Evolutionary conservation across 2,113 vertebrate genomes (phyloP), one percentile per base, ranked within the genome.

Genomic region (Salvelinus fontinalis): DNA sequence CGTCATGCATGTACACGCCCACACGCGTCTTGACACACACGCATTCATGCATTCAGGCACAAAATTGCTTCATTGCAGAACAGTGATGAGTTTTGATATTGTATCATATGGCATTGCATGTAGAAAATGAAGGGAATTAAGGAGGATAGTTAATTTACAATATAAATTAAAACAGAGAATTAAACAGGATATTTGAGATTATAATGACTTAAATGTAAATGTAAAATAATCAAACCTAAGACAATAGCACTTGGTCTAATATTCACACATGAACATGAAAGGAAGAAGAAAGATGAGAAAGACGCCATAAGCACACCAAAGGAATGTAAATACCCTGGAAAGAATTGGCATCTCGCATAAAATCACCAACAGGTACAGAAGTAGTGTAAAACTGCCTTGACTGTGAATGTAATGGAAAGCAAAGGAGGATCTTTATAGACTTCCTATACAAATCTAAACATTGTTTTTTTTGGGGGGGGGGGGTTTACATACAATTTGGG

Each of bases 211-310:
- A n/a, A n/a, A n/a, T n/a, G n/a, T n/a, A n/a, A n/a, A n/a, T n/a
- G n/a, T n/a, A n/a, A n/a, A n/a, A n/a, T n/a, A 76, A 74, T 76
- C 71, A 78, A 44, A 79, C 66, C 65, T 79, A 67, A 67, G 75
- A 26, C 79, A 85, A 84, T 57, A 88, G 82, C 84, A 89, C 84
- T 86, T 84, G 82, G 81, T 75, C 77, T 75, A 80, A 81, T 83
- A 88, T 90, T 85, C 86, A 85, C 85, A 89, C 81, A 81, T 44
- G 39, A 44, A 44, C 9, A 44, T 44, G 39, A 44, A 44, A 44
- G 39, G 39, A 2, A 44, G 11, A 44, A 44, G 9, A 44, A 20
- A 20, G n/a, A 60, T 60, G 12, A 60, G 12, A 60, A 62, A 68
- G 66, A 82, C 77, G 76, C 77, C 79, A 60, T 69, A 67, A 39